Evolutionary conservation across 1,140 invertebrate genomes (phyloP).

Genomic region (Caerostris extrusa): DNA sequence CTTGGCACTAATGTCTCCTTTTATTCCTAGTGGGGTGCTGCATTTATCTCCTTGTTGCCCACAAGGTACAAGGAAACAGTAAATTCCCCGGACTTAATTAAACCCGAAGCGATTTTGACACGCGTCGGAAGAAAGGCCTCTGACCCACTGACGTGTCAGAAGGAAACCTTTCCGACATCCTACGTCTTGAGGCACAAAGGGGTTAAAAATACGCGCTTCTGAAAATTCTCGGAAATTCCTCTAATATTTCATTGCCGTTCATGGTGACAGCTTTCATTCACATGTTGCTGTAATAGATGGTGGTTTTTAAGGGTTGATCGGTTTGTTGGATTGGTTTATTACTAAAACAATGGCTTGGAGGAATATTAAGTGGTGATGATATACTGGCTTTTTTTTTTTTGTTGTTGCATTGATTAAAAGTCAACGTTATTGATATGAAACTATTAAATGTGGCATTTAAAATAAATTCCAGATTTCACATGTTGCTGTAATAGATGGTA

Average conservation of each 20-base stretch:
- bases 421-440: no score
- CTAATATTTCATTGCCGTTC: slow-evolving; percentile 4
- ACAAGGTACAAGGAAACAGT: slow-evolving; percentile 42
- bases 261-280: not conserved
- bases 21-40: not conserved
- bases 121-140: slow-evolving; percentile 33
- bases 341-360: no score
- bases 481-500: no score
- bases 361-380: no score
- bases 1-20: not conserved
- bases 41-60: not conserved
- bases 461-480: no score
- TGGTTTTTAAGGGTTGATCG: not conserved
- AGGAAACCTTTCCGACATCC: not conserved
- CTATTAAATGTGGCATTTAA: no score
- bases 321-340: not conserved
- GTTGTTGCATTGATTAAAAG: no score
- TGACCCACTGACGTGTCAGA: slow-evolving; percentile 5
- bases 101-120: slow-evolving; percentile 57
- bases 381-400: no score
- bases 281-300: not conserved
- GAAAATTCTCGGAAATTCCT: not conserved
- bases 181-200: slow-evolving; percentile 3
- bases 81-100: slow-evolving; percentile 68
- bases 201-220: slow-evolving; percentile 22